These are phyloP conservation scores for Saccostrea glomerata DNA, from an alignment of 1,140 invertebrate genomes.

Conservation along the genomic window DNA sequence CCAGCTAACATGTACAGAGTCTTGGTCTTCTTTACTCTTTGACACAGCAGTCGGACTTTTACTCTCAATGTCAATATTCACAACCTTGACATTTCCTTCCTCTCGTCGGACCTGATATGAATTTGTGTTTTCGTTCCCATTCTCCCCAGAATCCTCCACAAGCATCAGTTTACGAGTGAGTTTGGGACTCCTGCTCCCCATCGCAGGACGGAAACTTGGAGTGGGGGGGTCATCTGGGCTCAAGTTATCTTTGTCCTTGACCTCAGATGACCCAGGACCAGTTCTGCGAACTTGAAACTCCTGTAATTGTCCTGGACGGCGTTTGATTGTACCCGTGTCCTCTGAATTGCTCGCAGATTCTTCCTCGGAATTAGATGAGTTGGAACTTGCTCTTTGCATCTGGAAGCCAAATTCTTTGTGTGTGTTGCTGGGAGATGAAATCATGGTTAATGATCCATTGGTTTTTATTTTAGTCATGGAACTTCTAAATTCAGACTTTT, in stretches of 20 bases:
- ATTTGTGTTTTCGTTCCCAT: neutral
- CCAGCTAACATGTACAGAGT: neutral
- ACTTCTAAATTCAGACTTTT: constrained; percentile 75
- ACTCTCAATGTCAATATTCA: constrained; percentile 29
- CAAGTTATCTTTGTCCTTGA: constrained; percentile 40
- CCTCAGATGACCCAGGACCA: constrained; percentile 47
- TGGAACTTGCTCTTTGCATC: constrained; percentile 70
- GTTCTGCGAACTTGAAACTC: neutral
- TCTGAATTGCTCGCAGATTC: constrained; percentile 82
- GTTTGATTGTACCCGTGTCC: constrained; percentile 81
- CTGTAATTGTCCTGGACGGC: constrained; percentile 65
- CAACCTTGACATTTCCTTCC: constrained; percentile 28
- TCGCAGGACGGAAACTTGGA: constrained; percentile 45
- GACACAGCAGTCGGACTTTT: neutral
- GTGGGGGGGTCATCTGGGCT: constrained; percentile 41
- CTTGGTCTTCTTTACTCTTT: neutral
- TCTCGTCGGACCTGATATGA: neutral
- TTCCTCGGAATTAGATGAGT: constrained; percentile 93
- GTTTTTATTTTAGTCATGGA: constrained; percentile 78
- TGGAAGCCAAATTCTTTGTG: constrained; percentile 74
- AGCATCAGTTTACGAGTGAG: constrained; percentile 30
- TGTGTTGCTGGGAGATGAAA: constrained; percentile 71
- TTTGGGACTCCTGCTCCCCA: constrained; percentile 57
- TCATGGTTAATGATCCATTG: constrained; percentile 74
- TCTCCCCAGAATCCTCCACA: constrained; percentile 12